phyloP scores from a whole-genome alignment of 2,113 vertebrate genomes.

The Coptodon rendalli region DNA sequence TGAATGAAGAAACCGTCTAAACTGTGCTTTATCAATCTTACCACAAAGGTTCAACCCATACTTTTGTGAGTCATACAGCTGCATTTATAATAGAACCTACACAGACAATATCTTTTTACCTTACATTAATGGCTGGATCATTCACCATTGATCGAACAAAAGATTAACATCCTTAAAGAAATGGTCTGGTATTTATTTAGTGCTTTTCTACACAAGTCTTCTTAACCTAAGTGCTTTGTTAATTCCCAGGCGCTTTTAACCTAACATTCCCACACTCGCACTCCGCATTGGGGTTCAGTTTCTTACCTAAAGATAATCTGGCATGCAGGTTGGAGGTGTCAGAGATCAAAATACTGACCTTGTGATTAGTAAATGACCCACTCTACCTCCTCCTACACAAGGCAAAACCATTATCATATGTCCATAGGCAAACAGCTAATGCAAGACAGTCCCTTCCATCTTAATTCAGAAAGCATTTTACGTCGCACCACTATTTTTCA shows the following conservation, averaged over 20 bases:
- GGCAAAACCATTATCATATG: background rate
- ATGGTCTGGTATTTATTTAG: background rate
- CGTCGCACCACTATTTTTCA: background rate
- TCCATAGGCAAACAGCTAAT: background rate
- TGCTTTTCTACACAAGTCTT: background rate
- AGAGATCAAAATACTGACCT: background rate
- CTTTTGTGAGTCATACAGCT: background rate
- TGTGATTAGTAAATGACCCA: background rate
- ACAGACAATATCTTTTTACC: background rate
- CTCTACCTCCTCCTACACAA: background rate
- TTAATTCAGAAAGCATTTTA: background rate
- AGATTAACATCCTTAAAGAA: background rate
- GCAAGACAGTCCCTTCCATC: background rate
- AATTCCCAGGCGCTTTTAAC: background rate
- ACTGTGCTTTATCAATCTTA: background rate
- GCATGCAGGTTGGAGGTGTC: background rate
- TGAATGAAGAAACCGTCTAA: background rate
- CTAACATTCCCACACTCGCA: background rate
- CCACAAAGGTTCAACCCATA: background rate
- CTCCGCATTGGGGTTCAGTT: background rate
- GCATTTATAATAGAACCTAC: background rate
- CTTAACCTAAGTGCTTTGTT: background rate
- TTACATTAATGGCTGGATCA: slow-evolving; percentile 6
- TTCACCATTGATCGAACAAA: background rate
- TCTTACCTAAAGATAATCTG: background rate